Conservation (phyloP, 2,797 vertebrate species). For the Coranthus polyacanthus region DNA sequence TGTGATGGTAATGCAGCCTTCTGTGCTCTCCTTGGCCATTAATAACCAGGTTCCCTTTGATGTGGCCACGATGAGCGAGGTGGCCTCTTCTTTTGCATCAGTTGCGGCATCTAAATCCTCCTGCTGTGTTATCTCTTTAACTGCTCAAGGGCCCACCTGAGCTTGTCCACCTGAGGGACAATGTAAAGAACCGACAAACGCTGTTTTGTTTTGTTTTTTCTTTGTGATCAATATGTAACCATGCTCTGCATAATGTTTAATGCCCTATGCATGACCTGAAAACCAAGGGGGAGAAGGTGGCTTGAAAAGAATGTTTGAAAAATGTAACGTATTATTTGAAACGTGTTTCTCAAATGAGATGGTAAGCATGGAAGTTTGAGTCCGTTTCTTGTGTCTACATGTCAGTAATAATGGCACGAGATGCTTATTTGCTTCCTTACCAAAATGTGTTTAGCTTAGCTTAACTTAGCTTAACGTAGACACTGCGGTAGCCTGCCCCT, state of each 20-base stretch:
- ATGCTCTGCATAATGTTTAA: neutral
- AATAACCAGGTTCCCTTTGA: conserved; percentile 84
- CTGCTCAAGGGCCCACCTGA: conserved; percentile 77
- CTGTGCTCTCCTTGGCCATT: conserved; percentile 73
- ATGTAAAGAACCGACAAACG: conserved; percentile 51
- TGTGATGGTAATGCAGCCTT: conserved; percentile 74
- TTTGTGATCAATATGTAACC: conserved; percentile 42
- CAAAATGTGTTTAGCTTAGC: too few relatives aligned
- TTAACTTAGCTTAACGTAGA: too few relatives aligned
- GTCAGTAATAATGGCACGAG: too few relatives aligned
- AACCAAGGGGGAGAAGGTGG: too few relatives aligned
- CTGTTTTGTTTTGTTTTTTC: conserved; percentile 6
- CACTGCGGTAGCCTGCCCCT: too few relatives aligned
- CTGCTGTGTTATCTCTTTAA: conserved; percentile 81
- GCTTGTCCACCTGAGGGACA: conserved; percentile 62
- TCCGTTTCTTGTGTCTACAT: too few relatives aligned
- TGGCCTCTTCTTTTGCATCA: conserved; percentile 78
- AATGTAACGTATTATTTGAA: too few relatives aligned
- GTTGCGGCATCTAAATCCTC: conserved; percentile 78
- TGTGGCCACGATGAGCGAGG: conserved; percentile 67
- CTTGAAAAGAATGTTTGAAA: too few relatives aligned
- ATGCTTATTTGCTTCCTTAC: too few relatives aligned
- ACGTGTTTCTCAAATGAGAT: too few relatives aligned
- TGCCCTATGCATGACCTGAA: too few relatives aligned
- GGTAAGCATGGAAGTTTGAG: too few relatives aligned